Percentiles rank a stretch among this genome's conserved stretches.
Evolutionary conservation across 2,888 invertebrate species (phyloP).

Genomic region (Dynastes grantii): DNA sequence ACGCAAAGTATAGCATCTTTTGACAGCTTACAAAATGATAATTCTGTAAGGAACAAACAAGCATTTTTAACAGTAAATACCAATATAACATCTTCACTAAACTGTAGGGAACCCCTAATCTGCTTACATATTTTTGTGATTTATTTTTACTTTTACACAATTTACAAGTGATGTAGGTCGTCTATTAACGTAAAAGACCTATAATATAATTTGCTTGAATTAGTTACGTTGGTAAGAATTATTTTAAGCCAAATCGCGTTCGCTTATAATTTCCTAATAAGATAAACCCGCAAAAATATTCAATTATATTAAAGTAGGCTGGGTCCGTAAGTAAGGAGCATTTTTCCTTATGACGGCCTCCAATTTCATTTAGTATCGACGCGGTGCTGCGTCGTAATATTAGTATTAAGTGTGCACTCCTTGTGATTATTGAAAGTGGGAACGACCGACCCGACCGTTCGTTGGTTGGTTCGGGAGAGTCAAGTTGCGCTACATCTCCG

Average conservation of each 20-base stretch:
- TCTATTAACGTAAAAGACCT: too few relatives aligned
- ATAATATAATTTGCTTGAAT: too few relatives aligned
- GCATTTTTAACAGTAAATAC: too few relatives aligned
- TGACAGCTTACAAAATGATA: too few relatives aligned
- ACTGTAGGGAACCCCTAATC: too few relatives aligned
- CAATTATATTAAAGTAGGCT: slow-evolving; percentile 45
- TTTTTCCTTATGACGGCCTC: slow-evolving; percentile 45
- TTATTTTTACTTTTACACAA: too few relatives aligned
- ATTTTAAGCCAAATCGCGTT: background rate
- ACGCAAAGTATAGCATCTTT: too few relatives aligned
- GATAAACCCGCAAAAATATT: slow-evolving; percentile 15
- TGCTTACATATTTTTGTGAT: too few relatives aligned
- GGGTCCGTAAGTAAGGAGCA: slow-evolving; percentile 32
- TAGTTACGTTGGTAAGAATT: too few relatives aligned
- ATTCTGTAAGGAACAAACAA: too few relatives aligned
- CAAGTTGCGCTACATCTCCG: slow-evolving; percentile 47
- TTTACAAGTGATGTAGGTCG: too few relatives aligned
- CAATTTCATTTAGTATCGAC: slow-evolving; percentile 43
- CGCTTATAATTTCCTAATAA: background rate
- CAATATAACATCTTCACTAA: too few relatives aligned
- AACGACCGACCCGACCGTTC: slow-evolving; percentile 44
- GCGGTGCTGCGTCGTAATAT: slow-evolving; percentile 29
- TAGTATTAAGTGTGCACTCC: slow-evolving; percentile 48
- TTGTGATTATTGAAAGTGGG: slow-evolving; percentile 53
- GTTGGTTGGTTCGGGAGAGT: slow-evolving; percentile 39